Evolutionary conservation across 2,888 invertebrate genomes (phyloP).

Genomic region (Agrenia bidenticulata): DNA sequence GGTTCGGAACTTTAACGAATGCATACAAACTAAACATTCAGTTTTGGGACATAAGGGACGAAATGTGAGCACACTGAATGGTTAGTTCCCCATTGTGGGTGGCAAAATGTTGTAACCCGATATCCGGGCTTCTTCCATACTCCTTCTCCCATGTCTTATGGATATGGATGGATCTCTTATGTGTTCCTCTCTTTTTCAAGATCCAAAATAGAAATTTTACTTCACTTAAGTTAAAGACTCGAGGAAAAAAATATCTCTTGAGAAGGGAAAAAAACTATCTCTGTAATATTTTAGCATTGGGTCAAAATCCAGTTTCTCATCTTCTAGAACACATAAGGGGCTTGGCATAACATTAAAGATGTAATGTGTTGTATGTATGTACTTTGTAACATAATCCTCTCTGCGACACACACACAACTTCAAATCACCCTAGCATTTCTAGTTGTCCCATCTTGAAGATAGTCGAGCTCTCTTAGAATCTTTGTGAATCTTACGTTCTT

Average conservation of each 20-base stretch:
- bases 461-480: no score
- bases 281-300: no score
- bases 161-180: neutral
- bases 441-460: no score
- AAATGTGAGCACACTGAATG: constrained; percentile 10
- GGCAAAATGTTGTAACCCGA: constrained; percentile 52
- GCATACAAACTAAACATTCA: constrained; percentile 20
- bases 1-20: neutral
- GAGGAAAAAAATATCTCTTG: no score
- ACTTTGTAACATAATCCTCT: constrained; percentile 15
- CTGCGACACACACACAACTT: constrained; percentile 31
- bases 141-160: neutral
- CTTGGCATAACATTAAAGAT: no score
- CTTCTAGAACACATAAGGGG: no score
- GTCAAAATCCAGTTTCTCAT: no score
- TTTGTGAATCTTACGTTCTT: no score
- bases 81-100: constrained; percentile 53
- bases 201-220: constrained; percentile 33
- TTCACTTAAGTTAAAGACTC: neutral
- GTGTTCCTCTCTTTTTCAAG: neutral
- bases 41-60: constrained; percentile 21
- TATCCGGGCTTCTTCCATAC: constrained; percentile 51
- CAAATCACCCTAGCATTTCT: neutral
- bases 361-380: no score
- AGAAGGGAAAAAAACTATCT: no score